Base-by-base conservation (phyloP, 2,797 vertebrate genomes). In the Anguilla pacifica region DNA sequence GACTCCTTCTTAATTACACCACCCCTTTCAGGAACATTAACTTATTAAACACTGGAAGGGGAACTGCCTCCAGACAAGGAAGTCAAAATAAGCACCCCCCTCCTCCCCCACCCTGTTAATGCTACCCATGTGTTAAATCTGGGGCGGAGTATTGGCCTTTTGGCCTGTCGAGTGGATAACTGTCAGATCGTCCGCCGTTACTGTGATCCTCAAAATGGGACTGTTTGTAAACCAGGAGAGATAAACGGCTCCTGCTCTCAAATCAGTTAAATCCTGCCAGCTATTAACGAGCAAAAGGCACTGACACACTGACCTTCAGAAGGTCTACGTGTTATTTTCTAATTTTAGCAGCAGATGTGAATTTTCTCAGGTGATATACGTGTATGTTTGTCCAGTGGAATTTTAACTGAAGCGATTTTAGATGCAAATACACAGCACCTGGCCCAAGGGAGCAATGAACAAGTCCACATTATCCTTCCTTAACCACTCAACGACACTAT, bases 61-160 rank as follows among this genome's bases (percentile, higher is more conserved):
- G 17, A 28, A 46, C 77, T 55, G 77, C 46, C 77, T 77, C 46
- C n/a, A 88, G 85, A 77, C n/a, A 85, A 19, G 85, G 87, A 46
- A 79, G 85, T 28, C 10, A 72, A 72, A 43, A 70, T 86, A 28
- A 72, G 19, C 77, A 15, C 39, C 72, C 11, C 86, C 53, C 7
- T 2, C 1, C 46, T 2, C 70, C 2, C 70, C 77, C 43, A 28
- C 57, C 0, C n/a, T 51, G 82, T 46, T 88, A 88, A 83, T 88
- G 70, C 84, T 86, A 39, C 28, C 85, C 85, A 83, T 70, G 85
- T 88, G 85, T 57, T 43, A n/a, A n/a, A 22, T 10, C 72, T 79
- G 11, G 43, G 35, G n/a, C 35, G 51, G 25, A 84, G 84, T 82
- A 70, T 79, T 87, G 59, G 46, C 7, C 81, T 55, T 84, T 84